Evolutionary conservation across 2,113 vertebrate species (phyloP).

Genomic region (Pteropus alecto): DNA sequence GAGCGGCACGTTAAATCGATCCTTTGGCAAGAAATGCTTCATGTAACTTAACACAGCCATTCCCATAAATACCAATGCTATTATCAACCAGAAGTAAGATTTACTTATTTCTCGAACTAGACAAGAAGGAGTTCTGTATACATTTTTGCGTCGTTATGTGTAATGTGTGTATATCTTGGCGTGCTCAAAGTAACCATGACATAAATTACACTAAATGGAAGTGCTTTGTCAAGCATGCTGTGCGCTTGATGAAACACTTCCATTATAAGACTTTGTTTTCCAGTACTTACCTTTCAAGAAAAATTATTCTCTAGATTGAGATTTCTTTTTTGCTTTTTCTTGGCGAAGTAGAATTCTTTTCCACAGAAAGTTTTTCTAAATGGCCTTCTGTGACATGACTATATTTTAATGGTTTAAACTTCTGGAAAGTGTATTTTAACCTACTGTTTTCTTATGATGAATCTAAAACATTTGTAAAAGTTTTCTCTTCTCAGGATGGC

Average conservation of each 20-base stretch:
- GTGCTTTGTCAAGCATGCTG: neutral
- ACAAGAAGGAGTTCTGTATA: conserved; percentile 15
- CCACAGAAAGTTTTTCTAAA: neutral
- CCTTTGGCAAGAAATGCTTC: conserved; percentile 73
- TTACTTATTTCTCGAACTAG: conserved; percentile 48
- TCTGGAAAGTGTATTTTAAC: neutral
- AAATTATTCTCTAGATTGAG: conserved; percentile 21
- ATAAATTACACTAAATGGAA: conserved; percentile 25
- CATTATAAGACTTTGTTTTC: neutral
- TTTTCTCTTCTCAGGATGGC: neutral
- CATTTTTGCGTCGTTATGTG: neutral
- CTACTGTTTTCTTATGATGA: neutral
- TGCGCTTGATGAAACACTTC: neutral
- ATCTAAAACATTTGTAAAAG: neutral
- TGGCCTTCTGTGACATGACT: neutral
- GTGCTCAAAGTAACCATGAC: neutral
- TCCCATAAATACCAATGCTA: conserved; percentile 78
- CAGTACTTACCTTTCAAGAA: conserved; percentile 33
- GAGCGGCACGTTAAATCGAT: conserved; percentile 77
- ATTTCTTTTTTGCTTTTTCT: neutral
- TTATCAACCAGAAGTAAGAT: conserved; percentile 53
- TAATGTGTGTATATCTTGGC: neutral
- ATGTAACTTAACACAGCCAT: conserved; percentile 73
- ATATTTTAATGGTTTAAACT: neutral
- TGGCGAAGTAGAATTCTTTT: conserved; percentile 21